phyloP scores from a whole-genome alignment of 2,797 vertebrate genomes.

The Pterois miles region DNA sequence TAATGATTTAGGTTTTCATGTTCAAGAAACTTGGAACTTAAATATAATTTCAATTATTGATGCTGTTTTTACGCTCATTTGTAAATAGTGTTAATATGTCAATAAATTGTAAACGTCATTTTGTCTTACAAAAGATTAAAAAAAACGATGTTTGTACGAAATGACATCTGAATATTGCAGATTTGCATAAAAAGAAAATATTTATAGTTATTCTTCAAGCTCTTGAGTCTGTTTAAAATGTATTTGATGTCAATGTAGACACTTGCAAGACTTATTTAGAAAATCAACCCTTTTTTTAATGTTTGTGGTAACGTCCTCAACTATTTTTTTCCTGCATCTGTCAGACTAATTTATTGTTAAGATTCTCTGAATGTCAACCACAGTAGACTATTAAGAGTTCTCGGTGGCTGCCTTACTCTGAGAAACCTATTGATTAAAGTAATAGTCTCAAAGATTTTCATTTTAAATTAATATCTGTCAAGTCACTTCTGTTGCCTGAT shows the following conservation, averaged over 20 bases:
- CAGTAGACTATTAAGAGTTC: conserved; percentile 10
- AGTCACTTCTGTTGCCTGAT: no score
- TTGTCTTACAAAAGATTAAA: background rate
- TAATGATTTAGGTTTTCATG: background rate
- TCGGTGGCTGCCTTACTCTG: conserved; percentile 22
- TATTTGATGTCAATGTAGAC: conserved; percentile 12
- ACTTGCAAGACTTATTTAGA: conserved; percentile 14
- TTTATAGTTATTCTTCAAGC: conserved; percentile 2
- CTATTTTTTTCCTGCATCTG: conserved; percentile 31
- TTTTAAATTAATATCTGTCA: no score
- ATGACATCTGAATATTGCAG: background rate
- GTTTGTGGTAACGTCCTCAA: conserved; percentile 18
- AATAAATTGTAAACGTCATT: background rate
- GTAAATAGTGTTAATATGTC: background rate
- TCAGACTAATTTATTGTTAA: conserved; percentile 26
- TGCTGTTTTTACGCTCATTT: background rate
- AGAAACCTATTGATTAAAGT: background rate
- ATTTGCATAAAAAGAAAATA: background rate
- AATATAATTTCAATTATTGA: background rate
- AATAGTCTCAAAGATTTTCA: no score
- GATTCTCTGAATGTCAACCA: conserved; percentile 2
- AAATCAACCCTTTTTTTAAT: conserved; percentile 4
- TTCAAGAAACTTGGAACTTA: background rate
- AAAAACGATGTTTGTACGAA: background rate
- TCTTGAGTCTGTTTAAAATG: background rate